phyloP scores from a whole-genome alignment of 2,888 invertebrate genomes.

The Troilus luridus region DNA sequence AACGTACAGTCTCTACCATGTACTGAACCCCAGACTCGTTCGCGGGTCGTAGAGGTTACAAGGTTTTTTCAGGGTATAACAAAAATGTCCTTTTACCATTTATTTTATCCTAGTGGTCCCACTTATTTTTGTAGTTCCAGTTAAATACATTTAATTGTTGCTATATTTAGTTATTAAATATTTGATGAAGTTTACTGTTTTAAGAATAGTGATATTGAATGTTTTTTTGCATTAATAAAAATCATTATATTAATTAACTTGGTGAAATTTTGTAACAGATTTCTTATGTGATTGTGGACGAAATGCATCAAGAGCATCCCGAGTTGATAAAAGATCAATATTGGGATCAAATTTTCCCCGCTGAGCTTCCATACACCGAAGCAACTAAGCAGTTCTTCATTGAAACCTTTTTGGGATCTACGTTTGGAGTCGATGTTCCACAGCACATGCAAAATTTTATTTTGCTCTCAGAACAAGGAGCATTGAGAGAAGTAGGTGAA shows the following conservation, averaged over 20 bases:
- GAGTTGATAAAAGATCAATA: slow-evolving; percentile 69
- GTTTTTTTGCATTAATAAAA: neutral
- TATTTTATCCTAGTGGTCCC: no score
- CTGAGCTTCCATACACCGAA: slow-evolving; percentile 70
- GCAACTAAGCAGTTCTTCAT: slow-evolving; percentile 70
- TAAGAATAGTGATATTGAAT: no score
- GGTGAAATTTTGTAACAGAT: slow-evolving; percentile 67
- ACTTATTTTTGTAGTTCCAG: no score
- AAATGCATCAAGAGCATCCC: slow-evolving; percentile 70
- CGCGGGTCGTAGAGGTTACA: no score
- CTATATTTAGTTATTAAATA: no score
- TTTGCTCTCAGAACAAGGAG: slow-evolving; percentile 5
- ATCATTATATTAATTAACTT: neutral
- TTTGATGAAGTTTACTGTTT: no score
- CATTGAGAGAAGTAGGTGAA: slow-evolving; percentile 8
- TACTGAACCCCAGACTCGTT: no score
- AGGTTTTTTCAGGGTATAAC: no score
- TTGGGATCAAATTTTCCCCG: slow-evolving; percentile 69
- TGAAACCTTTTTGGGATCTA: slow-evolving; percentile 70
- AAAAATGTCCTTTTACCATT: no score
- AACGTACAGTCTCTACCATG: no score
- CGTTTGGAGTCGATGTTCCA: slow-evolving; percentile 66
- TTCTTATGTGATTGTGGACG: slow-evolving; percentile 70
- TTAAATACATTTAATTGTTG: no score
- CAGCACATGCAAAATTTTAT: slow-evolving; percentile 58